Conservation (phyloP, 2,888 invertebrate genomes). For the Anoncus sp. region DNA sequence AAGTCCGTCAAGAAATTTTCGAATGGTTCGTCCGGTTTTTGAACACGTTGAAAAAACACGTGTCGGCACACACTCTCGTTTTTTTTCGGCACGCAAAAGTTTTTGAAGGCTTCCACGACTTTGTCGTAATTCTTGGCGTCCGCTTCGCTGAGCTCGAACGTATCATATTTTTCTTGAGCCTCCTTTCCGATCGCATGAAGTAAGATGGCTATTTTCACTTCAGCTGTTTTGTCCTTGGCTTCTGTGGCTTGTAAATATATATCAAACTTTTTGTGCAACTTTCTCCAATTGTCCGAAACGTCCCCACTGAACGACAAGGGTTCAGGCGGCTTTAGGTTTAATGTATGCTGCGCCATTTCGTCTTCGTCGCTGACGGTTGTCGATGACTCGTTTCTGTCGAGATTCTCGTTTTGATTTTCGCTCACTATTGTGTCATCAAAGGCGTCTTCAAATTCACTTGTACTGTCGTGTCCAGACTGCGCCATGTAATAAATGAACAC, state of each 20-base stretch:
- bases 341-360: not conserved
- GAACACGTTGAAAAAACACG: slow-evolving; percentile 67
- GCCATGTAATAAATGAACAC: slow-evolving; percentile 26
- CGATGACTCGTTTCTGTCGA: not conserved
- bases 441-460: slow-evolving; percentile 27
- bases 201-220: slow-evolving; percentile 68
- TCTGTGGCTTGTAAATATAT: slow-evolving; percentile 69
- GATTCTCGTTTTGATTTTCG: not conserved
- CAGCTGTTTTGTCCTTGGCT: slow-evolving; percentile 60
- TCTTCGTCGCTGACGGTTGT: not conserved
- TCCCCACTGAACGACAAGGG: slow-evolving; percentile 60
- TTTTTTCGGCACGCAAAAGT: slow-evolving; percentile 55
- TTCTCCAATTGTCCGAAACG: slow-evolving; percentile 68
- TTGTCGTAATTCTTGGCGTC: slow-evolving; percentile 60
- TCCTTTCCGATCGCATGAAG: slow-evolving; percentile 70
- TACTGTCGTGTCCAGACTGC: slow-evolving; percentile 21
- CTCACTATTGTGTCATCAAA: not conserved
- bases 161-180: slow-evolving; percentile 69
- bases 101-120: slow-evolving; percentile 65
- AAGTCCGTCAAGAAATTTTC: slow-evolving; percentile 67
- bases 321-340: slow-evolving; percentile 53
- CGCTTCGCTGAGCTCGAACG: slow-evolving; percentile 64
- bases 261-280: slow-evolving; percentile 68
- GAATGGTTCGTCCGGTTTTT: slow-evolving; percentile 64
- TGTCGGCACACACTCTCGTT: slow-evolving; percentile 64